Percentiles rank a stretch among this genome's conserved stretches.
phyloP scores from a whole-genome alignment of 2,113 vertebrate genomes.

The Dromaius novaehollandiae region DNA sequence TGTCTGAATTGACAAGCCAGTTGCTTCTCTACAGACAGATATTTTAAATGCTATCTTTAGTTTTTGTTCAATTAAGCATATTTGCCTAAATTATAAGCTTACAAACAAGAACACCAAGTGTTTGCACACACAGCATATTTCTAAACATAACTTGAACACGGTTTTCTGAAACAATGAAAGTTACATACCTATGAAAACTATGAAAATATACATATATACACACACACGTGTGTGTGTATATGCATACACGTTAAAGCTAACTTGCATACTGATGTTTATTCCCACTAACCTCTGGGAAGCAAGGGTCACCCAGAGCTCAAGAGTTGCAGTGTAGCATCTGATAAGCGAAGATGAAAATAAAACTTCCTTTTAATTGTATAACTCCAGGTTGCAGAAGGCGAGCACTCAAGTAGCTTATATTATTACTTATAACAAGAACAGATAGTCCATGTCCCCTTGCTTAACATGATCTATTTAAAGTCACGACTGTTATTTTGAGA shows the following conservation, averaged over 20 bases:
- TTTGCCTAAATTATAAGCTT: background rate
- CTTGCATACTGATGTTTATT: background rate
- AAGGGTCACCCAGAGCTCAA: background rate
- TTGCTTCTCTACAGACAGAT: no score
- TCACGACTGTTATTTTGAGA: conserved; percentile 30
- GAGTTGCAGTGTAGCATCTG: background rate
- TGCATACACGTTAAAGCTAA: background rate
- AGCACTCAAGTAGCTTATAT: background rate
- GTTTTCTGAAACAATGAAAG: background rate
- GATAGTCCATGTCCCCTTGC: background rate
- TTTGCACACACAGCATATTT: background rate
- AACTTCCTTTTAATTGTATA: background rate
- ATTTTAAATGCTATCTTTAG: background rate
- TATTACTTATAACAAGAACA: conserved; percentile 4
- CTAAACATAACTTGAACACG: background rate
- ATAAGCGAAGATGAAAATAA: conserved; percentile 11
- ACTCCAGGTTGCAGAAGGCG: background rate
- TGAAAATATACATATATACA: no score
- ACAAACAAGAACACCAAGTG: background rate
- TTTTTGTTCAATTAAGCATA: background rate
- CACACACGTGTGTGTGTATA: no score
- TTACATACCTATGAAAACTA: background rate
- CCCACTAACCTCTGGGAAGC: background rate
- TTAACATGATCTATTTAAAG: conserved; percentile 19
- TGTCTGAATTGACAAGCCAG: no score